Percentiles rank a stretch among this genome's conserved stretches.
Evolutionary conservation across 2,888 invertebrate genomes (phyloP).

Genomic region (Argyresthia goedartella): DNA sequence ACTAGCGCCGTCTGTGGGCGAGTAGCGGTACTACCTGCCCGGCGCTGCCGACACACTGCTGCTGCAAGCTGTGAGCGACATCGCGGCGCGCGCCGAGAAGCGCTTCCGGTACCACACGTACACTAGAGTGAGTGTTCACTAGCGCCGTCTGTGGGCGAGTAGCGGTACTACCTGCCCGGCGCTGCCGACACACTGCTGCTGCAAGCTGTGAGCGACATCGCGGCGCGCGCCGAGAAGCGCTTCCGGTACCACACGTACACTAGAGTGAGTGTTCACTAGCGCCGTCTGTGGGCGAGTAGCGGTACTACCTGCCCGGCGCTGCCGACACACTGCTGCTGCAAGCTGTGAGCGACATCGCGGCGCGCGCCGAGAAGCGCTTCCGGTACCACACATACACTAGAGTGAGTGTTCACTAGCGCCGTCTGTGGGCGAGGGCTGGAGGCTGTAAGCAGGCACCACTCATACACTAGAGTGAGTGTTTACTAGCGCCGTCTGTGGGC

Average conservation of each 20-base stretch:
- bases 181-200: slow-evolving; percentile 21
- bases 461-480: too few species aligned
- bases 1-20: slow-evolving; percentile 13
- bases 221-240: too few species aligned
- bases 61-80: slow-evolving; percentile 21
- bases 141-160: slow-evolving; percentile 4
- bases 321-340: slow-evolving; percentile 20
- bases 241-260: slow-evolving; percentile 46
- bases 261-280: slow-evolving; percentile 35
- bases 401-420: too few species aligned
- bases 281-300: slow-evolving; percentile 3
- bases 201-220: too few species aligned
- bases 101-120: slow-evolving; percentile 46
- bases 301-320: slow-evolving; percentile 20
- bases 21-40: slow-evolving; percentile 5
- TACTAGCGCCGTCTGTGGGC: too few species aligned
- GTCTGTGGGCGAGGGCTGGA: too few species aligned
- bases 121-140: slow-evolving; percentile 39
- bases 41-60: slow-evolving; percentile 25
- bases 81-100: too few species aligned
- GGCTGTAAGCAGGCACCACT: too few species aligned
- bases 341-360: too few species aligned
- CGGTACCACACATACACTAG: too few species aligned
- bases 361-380: too few species aligned
- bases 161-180: slow-evolving; percentile 17